Conservation (phyloP, 2,888 invertebrate genomes). For the Leistus spinibarbis region DNA sequence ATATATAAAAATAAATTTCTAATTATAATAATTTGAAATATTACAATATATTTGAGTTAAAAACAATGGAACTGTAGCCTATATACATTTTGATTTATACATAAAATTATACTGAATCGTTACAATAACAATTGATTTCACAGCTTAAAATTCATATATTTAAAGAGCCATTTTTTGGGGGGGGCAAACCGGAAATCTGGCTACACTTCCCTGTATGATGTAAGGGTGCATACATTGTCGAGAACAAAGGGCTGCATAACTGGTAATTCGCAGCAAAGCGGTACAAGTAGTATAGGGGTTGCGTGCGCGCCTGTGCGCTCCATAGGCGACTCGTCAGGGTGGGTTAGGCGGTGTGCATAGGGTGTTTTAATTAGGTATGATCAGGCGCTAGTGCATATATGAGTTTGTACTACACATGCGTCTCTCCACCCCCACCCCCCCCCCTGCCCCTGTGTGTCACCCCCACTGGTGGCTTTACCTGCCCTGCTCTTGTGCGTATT, state of each 20-base stretch:
- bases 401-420: slow-evolving; percentile 32
- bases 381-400: slow-evolving; percentile 22
- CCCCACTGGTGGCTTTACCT: not conserved
- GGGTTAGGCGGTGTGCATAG: slow-evolving; percentile 3
- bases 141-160: too few species aligned
- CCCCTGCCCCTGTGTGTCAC: not conserved
- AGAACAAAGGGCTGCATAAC: slow-evolving; percentile 4
- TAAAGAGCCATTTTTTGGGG: too few species aligned
- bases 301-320: not conserved
- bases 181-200: not conserved
- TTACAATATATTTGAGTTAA: too few species aligned
- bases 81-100: too few species aligned
- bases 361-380: slow-evolving; percentile 29
- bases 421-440: slow-evolving; percentile 5
- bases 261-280: not conserved
- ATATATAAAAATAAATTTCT: too few species aligned
- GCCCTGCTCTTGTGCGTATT: not conserved
- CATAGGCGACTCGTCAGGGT: not conserved
- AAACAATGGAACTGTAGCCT: too few species aligned
- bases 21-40: too few species aligned
- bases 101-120: too few species aligned
- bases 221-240: not conserved
- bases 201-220: not conserved
- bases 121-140: too few species aligned
- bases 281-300: slow-evolving; percentile 16